These are phyloP conservation scores for Daboia siamensis DNA, from an alignment of 2,113 vertebrate genomes.

Conservation along the genomic window DNA sequence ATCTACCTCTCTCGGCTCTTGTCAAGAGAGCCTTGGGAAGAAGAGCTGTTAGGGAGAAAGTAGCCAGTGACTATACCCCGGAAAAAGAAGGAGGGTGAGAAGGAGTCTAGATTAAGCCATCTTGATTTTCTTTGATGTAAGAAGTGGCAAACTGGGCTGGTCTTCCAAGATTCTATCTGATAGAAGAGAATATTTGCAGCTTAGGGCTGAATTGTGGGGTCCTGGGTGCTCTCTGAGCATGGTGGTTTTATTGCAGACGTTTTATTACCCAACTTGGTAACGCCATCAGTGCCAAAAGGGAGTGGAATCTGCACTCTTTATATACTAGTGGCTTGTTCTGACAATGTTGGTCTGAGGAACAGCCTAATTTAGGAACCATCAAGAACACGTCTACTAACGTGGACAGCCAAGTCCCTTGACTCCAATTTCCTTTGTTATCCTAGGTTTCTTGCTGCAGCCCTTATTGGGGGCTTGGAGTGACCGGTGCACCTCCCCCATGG, in stretches of 20 bases:
- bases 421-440: slow-evolving; percentile 36
- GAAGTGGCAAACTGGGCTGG: not conserved
- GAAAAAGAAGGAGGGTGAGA: not conserved
- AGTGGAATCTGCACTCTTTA: not conserved
- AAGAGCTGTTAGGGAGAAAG: not conserved
- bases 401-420: too few relatives aligned
- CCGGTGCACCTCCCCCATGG: slow-evolving; percentile 90
- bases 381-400: not conserved
- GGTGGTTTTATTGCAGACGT: too few relatives aligned
- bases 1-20: not conserved
- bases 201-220: too few relatives aligned
- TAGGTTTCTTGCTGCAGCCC: slow-evolving; percentile 94
- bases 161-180: not conserved
- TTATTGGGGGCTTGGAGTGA: slow-evolving; percentile 96
- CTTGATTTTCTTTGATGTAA: not conserved
- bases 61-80: fast-evolving
- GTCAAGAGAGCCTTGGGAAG: not conserved
- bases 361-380: not conserved
- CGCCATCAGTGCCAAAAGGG: not conserved
- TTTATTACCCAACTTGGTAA: too few relatives aligned
- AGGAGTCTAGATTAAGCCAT: not conserved
- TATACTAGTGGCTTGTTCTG: not conserved
- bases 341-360: not conserved
- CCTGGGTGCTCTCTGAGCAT: too few relatives aligned
- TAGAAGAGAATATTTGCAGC: too few relatives aligned